These are phyloP conservation scores for Stigmatopora argus DNA, from an alignment of 2,113 vertebrate species.

Conservation along the genomic window DNA sequence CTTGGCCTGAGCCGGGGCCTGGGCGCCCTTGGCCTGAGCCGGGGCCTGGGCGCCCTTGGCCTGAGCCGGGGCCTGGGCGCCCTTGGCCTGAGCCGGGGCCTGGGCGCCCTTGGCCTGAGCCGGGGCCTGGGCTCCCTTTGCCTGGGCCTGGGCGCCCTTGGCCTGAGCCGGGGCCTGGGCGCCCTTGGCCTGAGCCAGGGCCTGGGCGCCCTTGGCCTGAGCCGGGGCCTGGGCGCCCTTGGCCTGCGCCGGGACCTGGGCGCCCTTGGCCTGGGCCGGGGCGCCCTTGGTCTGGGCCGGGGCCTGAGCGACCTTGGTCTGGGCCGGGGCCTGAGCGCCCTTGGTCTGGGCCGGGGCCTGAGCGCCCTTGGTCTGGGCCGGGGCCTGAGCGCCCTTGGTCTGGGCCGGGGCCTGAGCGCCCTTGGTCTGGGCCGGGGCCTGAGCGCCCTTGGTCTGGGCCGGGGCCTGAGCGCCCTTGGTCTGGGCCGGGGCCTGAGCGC, in stretches of 20 bases:
- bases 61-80: constrained; percentile 42
- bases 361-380: constrained; percentile 40
- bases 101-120: constrained; percentile 17
- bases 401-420: constrained; percentile 39
- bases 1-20: background rate
- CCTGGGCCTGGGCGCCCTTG: constrained; percentile 30
- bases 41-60: constrained; percentile 38
- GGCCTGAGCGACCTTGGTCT: background rate
- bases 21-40: constrained; percentile 33
- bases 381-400: constrained; percentile 2
- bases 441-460: constrained; percentile 37
- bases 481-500: constrained; percentile 27
- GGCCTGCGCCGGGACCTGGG: constrained; percentile 19
- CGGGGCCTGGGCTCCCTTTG: constrained; percentile 39
- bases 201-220: constrained; percentile 6
- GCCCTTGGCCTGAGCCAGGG: constrained; percentile 27
- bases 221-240: constrained; percentile 30
- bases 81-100: constrained; percentile 37
- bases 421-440: constrained; percentile 13
- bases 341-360: constrained; percentile 21
- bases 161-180: constrained; percentile 23
- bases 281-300: background rate
- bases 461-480: no score
- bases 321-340: constrained; percentile 30
- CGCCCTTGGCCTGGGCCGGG: constrained; percentile 32